Conservation (phyloP, 1,140 invertebrate genomes). For the Dreissena polymorpha region DNA sequence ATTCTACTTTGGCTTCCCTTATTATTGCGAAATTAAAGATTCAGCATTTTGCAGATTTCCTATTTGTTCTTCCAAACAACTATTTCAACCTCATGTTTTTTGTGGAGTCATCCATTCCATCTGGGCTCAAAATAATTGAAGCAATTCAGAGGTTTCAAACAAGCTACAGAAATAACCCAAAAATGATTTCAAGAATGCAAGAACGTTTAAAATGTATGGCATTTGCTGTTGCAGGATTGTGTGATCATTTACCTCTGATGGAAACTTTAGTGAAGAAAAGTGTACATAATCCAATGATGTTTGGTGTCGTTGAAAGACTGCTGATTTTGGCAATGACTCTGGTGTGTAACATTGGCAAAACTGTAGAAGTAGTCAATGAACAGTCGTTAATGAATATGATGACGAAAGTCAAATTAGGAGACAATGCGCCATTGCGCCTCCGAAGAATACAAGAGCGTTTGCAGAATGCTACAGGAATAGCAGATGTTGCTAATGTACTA, state of each 20-base stretch:
- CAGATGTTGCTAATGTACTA: constrained; percentile 54
- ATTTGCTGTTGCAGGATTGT: constrained; percentile 26
- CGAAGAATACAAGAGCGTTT: constrained; percentile 29
- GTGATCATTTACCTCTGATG: constrained; percentile 35
- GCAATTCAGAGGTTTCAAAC: constrained; percentile 39
- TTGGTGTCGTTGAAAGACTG: constrained; percentile 60
- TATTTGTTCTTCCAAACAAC: constrained; percentile 57
- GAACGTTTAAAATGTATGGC: constrained; percentile 29
- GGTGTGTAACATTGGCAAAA: constrained; percentile 63
- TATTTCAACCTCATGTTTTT: constrained; percentile 58
- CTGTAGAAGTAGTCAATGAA: constrained; percentile 53
- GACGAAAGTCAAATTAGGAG: constrained; percentile 41
- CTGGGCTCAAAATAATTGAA: background rate
- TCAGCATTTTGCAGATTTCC: constrained; percentile 23
- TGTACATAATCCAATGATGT: background rate
- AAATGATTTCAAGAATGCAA: constrained; percentile 7
- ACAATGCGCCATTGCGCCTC: constrained; percentile 41
- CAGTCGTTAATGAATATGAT: constrained; percentile 48
- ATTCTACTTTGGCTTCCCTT: constrained; percentile 55
- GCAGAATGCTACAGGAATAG: constrained; percentile 49
- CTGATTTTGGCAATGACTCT: constrained; percentile 59
- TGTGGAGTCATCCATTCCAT: constrained; percentile 54
- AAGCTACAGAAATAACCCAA: background rate
- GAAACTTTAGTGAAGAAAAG: constrained; percentile 6
- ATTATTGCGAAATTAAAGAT: constrained; percentile 58